Conservation (phyloP, 2,797 vertebrate genomes). For the Chelmon rostratus region DNA sequence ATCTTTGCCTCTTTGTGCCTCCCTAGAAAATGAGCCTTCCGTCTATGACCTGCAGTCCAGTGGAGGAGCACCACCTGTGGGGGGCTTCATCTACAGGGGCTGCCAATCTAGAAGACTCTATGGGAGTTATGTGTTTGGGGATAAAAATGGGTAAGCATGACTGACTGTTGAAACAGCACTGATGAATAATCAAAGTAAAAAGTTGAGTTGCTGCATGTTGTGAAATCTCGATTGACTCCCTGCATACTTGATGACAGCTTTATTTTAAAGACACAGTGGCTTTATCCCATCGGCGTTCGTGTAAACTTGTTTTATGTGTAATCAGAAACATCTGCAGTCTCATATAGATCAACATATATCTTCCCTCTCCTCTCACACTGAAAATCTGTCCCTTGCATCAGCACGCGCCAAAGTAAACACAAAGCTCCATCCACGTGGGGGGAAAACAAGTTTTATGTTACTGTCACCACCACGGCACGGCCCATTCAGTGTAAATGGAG, state of each 20-base stretch:
- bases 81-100: conserved; percentile 97
- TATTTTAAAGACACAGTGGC: not conserved
- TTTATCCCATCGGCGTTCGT: conserved; percentile 13
- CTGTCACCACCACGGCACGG: conserved; percentile 54
- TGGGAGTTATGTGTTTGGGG: conserved; percentile 96
- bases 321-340: conserved; percentile 22
- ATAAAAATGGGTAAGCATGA: conserved; percentile 92
- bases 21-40: conserved; percentile 94
- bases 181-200: conserved; percentile 1
- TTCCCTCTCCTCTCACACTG: conserved; percentile 38
- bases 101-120: conserved; percentile 97
- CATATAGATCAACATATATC: conserved; percentile 24
- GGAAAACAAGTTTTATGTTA: conserved; percentile 69
- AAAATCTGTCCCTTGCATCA: conserved; percentile 58
- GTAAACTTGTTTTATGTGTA: conserved; percentile 26
- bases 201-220: conserved; percentile 8
- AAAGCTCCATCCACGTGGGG: conserved; percentile 53
- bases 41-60: conserved; percentile 95
- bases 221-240: conserved; percentile 24
- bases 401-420: conserved; percentile 66
- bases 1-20: conserved; percentile 44
- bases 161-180: not conserved
- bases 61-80: conserved; percentile 91
- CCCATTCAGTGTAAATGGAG: conserved; percentile 74
- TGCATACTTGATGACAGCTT: not conserved